Conservation (phyloP, 2,797 vertebrate species). For the Lemur catta region DNA sequence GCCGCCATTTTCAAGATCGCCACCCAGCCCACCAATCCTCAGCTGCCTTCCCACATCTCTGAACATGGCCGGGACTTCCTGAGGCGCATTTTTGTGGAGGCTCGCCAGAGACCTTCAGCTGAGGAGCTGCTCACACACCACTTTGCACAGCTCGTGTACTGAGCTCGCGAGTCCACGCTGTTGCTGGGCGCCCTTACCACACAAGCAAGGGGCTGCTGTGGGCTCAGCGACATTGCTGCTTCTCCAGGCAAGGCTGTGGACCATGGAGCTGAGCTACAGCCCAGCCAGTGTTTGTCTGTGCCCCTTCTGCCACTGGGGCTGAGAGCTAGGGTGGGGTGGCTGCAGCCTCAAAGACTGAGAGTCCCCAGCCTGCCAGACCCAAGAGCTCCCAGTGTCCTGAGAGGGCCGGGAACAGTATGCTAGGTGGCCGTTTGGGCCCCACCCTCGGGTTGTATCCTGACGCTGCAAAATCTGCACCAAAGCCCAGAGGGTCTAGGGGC, state of each 20-base stretch:
- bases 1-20: slow-evolving; percentile 99
- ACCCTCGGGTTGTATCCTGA: neutral
- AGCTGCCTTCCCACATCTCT: slow-evolving; percentile 92
- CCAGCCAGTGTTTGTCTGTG: slow-evolving; percentile 60
- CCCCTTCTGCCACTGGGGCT: slow-evolving; percentile 52
- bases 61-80: slow-evolving; percentile 96
- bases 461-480: neutral
- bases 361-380: slow-evolving; percentile 55
- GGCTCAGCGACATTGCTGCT: slow-evolving; percentile 73
- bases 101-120: slow-evolving; percentile 95
- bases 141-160: slow-evolving; percentile 96
- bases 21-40: slow-evolving; percentile 97
- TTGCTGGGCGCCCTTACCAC: slow-evolving; percentile 49
- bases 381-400: slow-evolving; percentile 14
- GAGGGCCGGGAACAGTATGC: slow-evolving; percentile 26
- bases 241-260: slow-evolving; percentile 70
- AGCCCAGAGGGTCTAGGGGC: slow-evolving; percentile 6
- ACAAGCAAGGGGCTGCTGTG: slow-evolving; percentile 41
- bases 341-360: slow-evolving; percentile 55
- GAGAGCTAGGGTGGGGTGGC: slow-evolving; percentile 41
- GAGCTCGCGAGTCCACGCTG: slow-evolving; percentile 82
- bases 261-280: slow-evolving; percentile 71
- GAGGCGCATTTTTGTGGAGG: slow-evolving; percentile 96
- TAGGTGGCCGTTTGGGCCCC: neutral
- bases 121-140: slow-evolving; percentile 97